A percentile compares a stretch with the other conserved stretches of the same genome.
phyloP scores from a whole-genome alignment of 2,113 vertebrate genomes.

The Hemichromis elongatus region DNA sequence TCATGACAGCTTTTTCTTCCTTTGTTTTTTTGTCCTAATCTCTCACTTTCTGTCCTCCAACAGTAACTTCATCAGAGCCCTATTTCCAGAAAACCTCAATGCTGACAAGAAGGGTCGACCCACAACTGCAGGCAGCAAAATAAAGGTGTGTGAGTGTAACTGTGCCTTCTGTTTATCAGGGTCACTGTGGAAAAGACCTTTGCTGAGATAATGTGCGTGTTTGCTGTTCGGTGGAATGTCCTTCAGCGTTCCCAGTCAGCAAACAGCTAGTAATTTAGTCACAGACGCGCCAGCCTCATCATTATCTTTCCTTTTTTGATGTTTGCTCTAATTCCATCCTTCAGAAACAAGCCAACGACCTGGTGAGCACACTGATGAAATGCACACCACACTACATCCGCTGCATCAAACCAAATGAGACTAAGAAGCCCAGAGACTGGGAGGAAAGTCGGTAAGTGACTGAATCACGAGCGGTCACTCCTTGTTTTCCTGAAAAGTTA shows the following conservation, averaged over 20 bases:
- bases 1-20: neutral
- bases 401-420: slow-evolving; percentile 98
- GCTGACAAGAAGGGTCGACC: slow-evolving; percentile 97
- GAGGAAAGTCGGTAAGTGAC: slow-evolving; percentile 90
- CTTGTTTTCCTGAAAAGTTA: neutral
- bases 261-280: neutral
- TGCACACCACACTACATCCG: slow-evolving; percentile 98
- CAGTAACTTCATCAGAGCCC: slow-evolving; percentile 91
- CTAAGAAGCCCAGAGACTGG: slow-evolving; percentile 95
- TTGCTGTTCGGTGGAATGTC: neutral
- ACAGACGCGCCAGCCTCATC: neutral
- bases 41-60: neutral
- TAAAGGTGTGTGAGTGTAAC: slow-evolving; percentile 80
- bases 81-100: slow-evolving; percentile 94
- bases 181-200: neutral
- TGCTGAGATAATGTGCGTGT: neutral
- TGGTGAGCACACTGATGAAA: slow-evolving; percentile 96
- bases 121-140: slow-evolving; percentile 95
- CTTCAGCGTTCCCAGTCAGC: neutral
- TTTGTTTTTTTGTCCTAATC: neutral
- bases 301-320: neutral
- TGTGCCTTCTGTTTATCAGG: neutral
- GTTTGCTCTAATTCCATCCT: slow-evolving; percentile 6
- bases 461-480: neutral
- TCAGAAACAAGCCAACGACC: slow-evolving; percentile 97